phyloP scores from a whole-genome alignment of 2,113 vertebrate species.

The Rhea pennata region DNA sequence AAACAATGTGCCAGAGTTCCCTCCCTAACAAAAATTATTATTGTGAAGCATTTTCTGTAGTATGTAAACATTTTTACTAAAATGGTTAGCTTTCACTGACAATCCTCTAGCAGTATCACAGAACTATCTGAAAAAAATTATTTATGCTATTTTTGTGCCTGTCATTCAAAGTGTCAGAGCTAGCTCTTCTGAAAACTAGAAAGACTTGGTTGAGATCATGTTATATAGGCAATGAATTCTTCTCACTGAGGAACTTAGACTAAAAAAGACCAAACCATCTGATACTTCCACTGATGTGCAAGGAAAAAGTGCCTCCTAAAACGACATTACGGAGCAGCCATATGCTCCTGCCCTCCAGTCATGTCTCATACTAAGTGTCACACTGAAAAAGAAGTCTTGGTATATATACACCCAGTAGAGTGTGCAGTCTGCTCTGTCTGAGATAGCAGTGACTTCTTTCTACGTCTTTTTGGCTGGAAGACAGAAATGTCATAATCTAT shows the following conservation, averaged over 20 bases:
- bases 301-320: not conserved
- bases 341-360: slow-evolving; percentile 9
- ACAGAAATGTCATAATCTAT: slow-evolving; percentile 7
- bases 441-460: not conserved
- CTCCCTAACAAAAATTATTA: not conserved
- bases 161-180: not conserved
- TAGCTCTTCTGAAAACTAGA: not conserved
- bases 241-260: not conserved
- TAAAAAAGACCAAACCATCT: not conserved
- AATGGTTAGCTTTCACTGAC: not conserved
- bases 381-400: not conserved
- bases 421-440: not conserved
- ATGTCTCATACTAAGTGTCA: not conserved
- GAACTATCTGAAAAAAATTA: not conserved
- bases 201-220: not conserved
- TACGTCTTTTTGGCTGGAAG: not conserved
- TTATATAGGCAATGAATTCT: not conserved
- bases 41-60: not conserved
- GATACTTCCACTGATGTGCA: not conserved
- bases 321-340: not conserved
- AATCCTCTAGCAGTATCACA: not conserved
- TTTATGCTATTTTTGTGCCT: not conserved
- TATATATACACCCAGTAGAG: not conserved
- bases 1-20: rapidly evolving
- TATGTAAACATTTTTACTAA: not conserved